Base-by-base conservation (phyloP, 1,140 invertebrate species). In the Adoxophyes honmai region DNA sequence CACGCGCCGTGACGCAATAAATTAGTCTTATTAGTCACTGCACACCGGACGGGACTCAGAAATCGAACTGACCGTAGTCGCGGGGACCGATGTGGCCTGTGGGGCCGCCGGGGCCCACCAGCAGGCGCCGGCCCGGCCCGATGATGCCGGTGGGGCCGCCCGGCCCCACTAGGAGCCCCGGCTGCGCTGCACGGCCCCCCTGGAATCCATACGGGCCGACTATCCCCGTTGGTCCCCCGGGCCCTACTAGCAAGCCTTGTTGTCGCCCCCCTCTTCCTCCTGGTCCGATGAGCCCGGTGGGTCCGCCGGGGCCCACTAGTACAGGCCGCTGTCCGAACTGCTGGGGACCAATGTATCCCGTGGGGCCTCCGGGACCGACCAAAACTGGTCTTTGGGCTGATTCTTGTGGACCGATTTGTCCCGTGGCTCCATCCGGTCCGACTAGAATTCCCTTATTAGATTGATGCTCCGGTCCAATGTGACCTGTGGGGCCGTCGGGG, bases 51-150 rank as follows among this genome's bases (percentile, higher is more conserved):
- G 52, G 52, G 39, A 57, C 38, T 64, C 42, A 92, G 74, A 63
- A 92, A 81, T 33, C 91, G 79, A 64, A 78, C n/a, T 39, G 54
- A 16, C 55, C 34, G 54, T 57, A 70, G 52, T 62, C 55, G 33
- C 64, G 68, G 0, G 79, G 81, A 0, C 91, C 90, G 35, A 91
- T 89, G 11, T 86, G 75, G 1, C 90, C 90, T 0, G 89, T 91
- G 5, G 91, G 90, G 18, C 90, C 91, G 1, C 89, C 87, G 1
- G 92, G 92, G 2, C 92, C 92, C 0, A 91, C 90, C 0, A 93
- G 73, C 4, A 92, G 68, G 3, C 36, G 54, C 36, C 70, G 58
- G 0, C 91, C 90, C 0, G 70, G 70, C 0, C 70, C 73, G 14
- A 91, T 88, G 9, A 86, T 77, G 2, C 90, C 83, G 4, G 78